Conservation (phyloP, 2,113 vertebrate species). For the Myodes glareolus region DNA sequence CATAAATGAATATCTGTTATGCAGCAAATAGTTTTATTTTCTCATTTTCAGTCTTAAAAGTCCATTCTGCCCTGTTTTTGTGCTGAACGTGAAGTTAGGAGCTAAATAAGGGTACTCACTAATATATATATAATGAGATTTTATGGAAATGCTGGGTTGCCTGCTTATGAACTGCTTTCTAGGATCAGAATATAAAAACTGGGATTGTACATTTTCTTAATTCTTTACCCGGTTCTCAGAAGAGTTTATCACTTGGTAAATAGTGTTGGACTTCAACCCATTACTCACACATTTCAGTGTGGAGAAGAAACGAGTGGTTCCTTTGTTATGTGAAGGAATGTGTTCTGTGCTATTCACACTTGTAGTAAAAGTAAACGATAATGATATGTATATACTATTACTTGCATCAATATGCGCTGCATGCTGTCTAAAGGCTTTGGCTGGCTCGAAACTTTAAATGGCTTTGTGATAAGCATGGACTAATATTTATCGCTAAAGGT, state of each 20-base stretch:
- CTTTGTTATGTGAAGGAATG: constrained; percentile 79
- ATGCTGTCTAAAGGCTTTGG: constrained; percentile 79
- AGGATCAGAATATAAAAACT: background rate
- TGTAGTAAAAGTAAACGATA: constrained; percentile 66
- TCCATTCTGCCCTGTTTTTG: background rate
- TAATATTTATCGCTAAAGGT: constrained; percentile 40
- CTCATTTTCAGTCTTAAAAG: background rate
- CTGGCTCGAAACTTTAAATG: constrained; percentile 69
- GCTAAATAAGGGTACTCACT: background rate
- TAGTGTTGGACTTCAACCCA: constrained; percentile 55
- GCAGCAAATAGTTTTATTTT: background rate
- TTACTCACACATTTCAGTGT: background rate
- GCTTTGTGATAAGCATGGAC: constrained; percentile 67
- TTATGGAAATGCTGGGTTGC: background rate
- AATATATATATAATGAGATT: background rate
- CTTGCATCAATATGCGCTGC: constrained; percentile 64
- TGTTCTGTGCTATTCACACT: constrained; percentile 69
- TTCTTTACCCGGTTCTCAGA: background rate
- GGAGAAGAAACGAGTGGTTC: constrained; percentile 51
- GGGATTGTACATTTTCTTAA: background rate
- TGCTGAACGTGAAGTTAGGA: constrained; percentile 25
- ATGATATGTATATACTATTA: constrained; percentile 84
- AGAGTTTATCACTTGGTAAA: constrained; percentile 58
- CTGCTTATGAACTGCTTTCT: background rate
- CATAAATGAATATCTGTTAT: background rate